Base-by-base conservation (phyloP, 1,140 invertebrate genomes). In the Cheumatopsyche charites region DNA sequence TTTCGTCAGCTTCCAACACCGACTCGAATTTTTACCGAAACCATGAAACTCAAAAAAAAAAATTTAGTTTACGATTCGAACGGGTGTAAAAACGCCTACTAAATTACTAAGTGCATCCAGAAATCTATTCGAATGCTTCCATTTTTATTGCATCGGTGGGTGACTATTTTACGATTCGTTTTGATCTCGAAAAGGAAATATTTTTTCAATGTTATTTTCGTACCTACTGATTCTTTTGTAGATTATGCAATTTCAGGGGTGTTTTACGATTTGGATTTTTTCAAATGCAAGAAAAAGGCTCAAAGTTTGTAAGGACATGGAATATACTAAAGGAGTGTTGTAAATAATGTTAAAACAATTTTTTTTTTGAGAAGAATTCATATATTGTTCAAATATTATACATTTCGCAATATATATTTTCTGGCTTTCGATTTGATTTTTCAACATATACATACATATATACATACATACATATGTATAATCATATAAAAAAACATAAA, bases 101-200 rank as follows among this genome's bases (percentile, higher is more conserved):
- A 36, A 36, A 9, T 19, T 4, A 36, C 29, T 36, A 36, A 36
- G 29, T 19, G 47, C 9, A 52, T 17, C 7, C 1, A 17, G 47
- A 19, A 6, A 15, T 0, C 13, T n/a, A 9, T 52, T 52, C 19
- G 19, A 52, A 52, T 17, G 47, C 47, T 52, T 15, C 47, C 47
- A 52, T 17, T 52, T 52, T 52, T 52, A 52, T 52, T 52, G 15
- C 47, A 52, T 52, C 47, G 47, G 47, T 52, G 19, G 47, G 15
- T 52, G 47, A 52, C 15, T 52, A 52, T 52, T 52, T 52, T 52
- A 52, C 47, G 47, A 52, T 52, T 52, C 47, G 47, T 15, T 15
- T 52, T 36, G 29, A 36, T 9, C 29, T n/a, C 15, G 47, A 17
- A 36, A 36, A 52, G 7, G 45, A 17, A 15, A 1, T 17, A 17